A percentile compares a stretch with the other conserved stretches of the same genome.
phyloP scores from a whole-genome alignment of 2,888 invertebrate genomes.

The Graphium colonna region DNA sequence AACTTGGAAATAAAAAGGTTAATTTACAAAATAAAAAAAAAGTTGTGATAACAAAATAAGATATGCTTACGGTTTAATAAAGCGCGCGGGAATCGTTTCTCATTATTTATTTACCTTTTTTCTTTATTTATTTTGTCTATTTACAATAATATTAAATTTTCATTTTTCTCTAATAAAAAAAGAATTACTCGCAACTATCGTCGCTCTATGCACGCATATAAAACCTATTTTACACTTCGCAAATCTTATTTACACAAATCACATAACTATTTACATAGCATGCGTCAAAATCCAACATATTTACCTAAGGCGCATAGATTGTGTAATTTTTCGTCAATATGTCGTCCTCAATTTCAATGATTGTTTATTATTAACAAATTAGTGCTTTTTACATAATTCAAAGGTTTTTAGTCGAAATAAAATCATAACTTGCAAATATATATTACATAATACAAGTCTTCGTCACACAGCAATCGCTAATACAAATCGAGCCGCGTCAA shows the following conservation, averaged over 20 bases:
- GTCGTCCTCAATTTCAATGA: too few species aligned
- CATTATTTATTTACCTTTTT: conserved; percentile 6
- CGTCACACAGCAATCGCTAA: conserved; percentile 16
- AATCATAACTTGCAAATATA: too few species aligned
- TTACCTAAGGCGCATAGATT: too few species aligned
- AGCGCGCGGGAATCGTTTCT: conserved; percentile 10
- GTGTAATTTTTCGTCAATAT: too few species aligned
- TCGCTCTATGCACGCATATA: conserved; percentile 10
- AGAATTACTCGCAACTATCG: neutral
- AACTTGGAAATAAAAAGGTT: conserved; percentile 43
- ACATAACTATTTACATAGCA: conserved; percentile 10
- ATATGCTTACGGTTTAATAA: conserved; percentile 23
- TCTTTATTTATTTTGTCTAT: conserved; percentile 6
- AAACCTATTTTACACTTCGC: conserved; percentile 18
- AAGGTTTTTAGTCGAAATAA: neutral
- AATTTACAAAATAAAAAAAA: conserved; percentile 44
- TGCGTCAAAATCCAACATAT: conserved; percentile 1
- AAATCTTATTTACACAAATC: conserved; percentile 24
- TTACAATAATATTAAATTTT: conserved; percentile 21
- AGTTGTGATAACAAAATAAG: conserved; percentile 42
- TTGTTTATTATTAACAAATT: too few species aligned
- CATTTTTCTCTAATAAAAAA: neutral
- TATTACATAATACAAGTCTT: too few species aligned
- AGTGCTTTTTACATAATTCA: too few species aligned
- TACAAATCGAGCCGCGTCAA: conserved; percentile 3